Base-by-base conservation (phyloP, 2,797 vertebrate genomes). In the Oceanodroma leucorhoa region DNA sequence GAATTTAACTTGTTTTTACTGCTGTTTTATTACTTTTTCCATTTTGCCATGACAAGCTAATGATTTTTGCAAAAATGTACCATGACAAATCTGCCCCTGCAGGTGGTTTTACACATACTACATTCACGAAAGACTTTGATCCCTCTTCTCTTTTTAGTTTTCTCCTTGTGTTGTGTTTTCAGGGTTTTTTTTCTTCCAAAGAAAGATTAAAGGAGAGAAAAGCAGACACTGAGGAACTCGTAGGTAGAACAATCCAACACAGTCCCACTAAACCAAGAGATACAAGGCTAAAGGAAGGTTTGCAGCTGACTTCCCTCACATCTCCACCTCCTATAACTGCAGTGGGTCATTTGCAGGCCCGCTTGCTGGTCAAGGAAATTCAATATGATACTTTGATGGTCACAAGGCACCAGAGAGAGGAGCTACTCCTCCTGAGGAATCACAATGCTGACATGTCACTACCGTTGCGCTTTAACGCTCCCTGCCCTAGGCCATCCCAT, bases 41-140 rank as follows among this genome's bases (percentile, higher is more conserved):
- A 94, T 84, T 94, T 84, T 90, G 71, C 83, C 70, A 77, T 83
- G 90, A 95, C 93, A 96, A 87, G 86, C 67, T 92, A 94, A 96
- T 89, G 91, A 94, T 85, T 96, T 95, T 83, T 92, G 70, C 83
- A 93, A 95, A 97, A 93, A 88, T 38, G 32, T 53, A 69, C 83
- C 85, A 53, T 77, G 83, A 94, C 85, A 93, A 91, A 95, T 94
- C 89, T 96, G 77, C 76, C 89, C 92, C 73, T 83, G 70, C 87
- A 79, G 95, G 92, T 95, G 91, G 38, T 54, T 89, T 85, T 81
- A 72, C 72, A 86, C 71, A 57, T 24, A n/a, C 26, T 30, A 40
- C 0, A 0, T 34, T 70, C 80, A 66, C 3, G 2, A 27, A 81
- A 87, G 50, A 76, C 92, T 93, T 95, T 69, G 77, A 92, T 82